A percentile compares a stretch with the other conserved stretches of the same genome.
Conservation (phyloP, 2,113 vertebrate species). For the Cisticola juncidis region DNA sequence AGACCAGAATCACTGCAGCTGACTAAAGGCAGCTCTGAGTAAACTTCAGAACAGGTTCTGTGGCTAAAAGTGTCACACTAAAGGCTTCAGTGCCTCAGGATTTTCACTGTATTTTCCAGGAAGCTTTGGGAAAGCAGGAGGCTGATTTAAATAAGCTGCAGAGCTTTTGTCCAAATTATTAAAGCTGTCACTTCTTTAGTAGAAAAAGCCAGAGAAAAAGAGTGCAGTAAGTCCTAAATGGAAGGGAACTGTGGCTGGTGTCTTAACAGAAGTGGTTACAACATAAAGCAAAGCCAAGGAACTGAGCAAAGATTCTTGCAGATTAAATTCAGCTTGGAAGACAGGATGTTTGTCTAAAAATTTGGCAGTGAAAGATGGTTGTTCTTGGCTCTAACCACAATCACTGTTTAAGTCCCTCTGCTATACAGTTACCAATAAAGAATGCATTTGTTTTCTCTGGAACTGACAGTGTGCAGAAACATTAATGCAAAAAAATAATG, state of each 20-base stretch:
- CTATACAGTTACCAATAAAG: slow-evolving; percentile 31
- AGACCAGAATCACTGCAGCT: background rate
- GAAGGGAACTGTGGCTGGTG: background rate
- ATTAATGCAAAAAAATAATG: background rate
- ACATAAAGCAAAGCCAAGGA: background rate
- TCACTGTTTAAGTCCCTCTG: background rate
- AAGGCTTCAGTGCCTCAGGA: background rate
- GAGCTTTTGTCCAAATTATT: background rate
- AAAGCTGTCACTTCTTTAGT: background rate
- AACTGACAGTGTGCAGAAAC: background rate
- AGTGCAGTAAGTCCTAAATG: background rate
- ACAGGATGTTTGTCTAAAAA: slow-evolving; percentile 56
- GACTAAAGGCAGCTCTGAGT: background rate
- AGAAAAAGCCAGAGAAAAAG: background rate
- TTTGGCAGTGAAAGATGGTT: slow-evolving; percentile 11
- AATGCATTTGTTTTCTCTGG: slow-evolving; percentile 41
- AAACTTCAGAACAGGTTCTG: background rate
- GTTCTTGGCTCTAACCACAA: slow-evolving; percentile 38
- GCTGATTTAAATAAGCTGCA: background rate
- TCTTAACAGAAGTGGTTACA: background rate
- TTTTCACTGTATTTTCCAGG: background rate
- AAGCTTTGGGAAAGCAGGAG: background rate
- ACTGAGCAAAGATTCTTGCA: background rate
- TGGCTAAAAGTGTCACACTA: background rate
- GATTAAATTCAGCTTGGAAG: slow-evolving; percentile 27